These are phyloP conservation scores for Probaryconus sp. DNA, from an alignment of 1,140 invertebrate genomes.

Conservation along the genomic window DNA sequence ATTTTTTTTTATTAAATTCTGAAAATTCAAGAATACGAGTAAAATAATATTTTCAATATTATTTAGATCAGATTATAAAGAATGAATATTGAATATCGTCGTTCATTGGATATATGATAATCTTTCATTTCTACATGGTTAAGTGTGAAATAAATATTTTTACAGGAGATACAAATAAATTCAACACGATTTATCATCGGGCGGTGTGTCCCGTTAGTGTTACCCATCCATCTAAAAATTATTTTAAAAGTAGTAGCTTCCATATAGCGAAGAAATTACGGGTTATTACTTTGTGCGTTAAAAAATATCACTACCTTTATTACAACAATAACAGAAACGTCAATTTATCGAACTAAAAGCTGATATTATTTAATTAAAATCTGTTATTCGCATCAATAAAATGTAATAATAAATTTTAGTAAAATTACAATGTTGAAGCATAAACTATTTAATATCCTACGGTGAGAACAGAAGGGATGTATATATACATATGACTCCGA, in stretches of 20 bases:
- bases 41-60: too few species aligned
- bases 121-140: slow-evolving; percentile 20
- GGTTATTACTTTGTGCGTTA: too few species aligned
- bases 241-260: slow-evolving; percentile 22
- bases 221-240: slow-evolving; percentile 14
- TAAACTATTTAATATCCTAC: slow-evolving; percentile 31
- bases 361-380: too few species aligned
- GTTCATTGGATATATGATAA: too few species aligned
- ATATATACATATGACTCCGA: slow-evolving; percentile 24
- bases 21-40: too few species aligned
- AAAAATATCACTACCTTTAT: too few species aligned
- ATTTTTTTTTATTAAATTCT: too few species aligned
- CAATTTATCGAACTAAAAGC: too few species aligned
- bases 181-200: slow-evolving; percentile 30
- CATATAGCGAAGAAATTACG: background rate
- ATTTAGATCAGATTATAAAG: too few species aligned
- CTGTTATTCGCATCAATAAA: background rate
- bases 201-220: slow-evolving; percentile 27
- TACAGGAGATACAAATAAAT: slow-evolving; percentile 12
- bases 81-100: too few species aligned
- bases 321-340: too few species aligned
- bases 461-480: slow-evolving; percentile 20
- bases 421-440: slow-evolving; percentile 11
- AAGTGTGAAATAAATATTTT: slow-evolving; percentile 20
- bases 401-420: slow-evolving; percentile 3